These are phyloP conservation scores for Harpalus rufipes DNA, from an alignment of 2,888 invertebrate species.

Conservation along the genomic window DNA sequence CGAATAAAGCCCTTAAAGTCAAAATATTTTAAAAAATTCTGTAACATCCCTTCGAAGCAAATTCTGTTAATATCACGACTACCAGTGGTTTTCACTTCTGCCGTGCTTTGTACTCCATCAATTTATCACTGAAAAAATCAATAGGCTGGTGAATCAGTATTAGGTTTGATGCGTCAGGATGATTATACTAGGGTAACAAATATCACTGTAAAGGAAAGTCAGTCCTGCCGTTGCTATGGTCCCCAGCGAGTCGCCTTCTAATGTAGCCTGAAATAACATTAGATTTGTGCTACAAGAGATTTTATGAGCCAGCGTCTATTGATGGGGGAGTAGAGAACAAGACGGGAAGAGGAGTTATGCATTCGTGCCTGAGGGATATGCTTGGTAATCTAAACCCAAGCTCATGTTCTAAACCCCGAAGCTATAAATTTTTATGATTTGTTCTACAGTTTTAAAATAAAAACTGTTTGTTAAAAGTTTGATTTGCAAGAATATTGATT, in stretches of 20 bases:
- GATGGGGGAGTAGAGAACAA: constrained; percentile 44
- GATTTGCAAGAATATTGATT: constrained; percentile 39
- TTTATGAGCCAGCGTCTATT: constrained; percentile 63
- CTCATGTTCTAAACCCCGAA: constrained; percentile 18
- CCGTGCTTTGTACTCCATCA: background rate
- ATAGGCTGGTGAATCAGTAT: constrained; percentile 48
- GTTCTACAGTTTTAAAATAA: constrained; percentile 44
- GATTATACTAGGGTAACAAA: constrained; percentile 59
- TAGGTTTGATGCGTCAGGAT: constrained; percentile 43
- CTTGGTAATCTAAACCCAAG: constrained; percentile 41
- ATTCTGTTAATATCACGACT: constrained; percentile 19
- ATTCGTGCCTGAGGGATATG: constrained; percentile 47
- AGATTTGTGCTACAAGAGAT: constrained; percentile 65
- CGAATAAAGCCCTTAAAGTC: background rate
- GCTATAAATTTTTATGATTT: constrained; percentile 54
- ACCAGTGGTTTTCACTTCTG: background rate
- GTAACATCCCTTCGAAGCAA: constrained; percentile 17
- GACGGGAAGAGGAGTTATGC: constrained; percentile 42
- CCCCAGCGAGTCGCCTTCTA: constrained; percentile 47
- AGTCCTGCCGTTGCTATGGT: background rate
- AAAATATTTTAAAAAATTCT: background rate
- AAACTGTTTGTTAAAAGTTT: constrained; percentile 51
- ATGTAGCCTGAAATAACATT: constrained; percentile 67
- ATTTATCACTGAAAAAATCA: constrained; percentile 55
- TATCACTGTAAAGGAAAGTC: constrained; percentile 47